A percentile compares a stretch with the other conserved stretches of the same genome.
These are phyloP conservation scores for Orientallactaga bullata DNA, from an alignment of 2,113 vertebrate species.

Conservation along the genomic window DNA sequence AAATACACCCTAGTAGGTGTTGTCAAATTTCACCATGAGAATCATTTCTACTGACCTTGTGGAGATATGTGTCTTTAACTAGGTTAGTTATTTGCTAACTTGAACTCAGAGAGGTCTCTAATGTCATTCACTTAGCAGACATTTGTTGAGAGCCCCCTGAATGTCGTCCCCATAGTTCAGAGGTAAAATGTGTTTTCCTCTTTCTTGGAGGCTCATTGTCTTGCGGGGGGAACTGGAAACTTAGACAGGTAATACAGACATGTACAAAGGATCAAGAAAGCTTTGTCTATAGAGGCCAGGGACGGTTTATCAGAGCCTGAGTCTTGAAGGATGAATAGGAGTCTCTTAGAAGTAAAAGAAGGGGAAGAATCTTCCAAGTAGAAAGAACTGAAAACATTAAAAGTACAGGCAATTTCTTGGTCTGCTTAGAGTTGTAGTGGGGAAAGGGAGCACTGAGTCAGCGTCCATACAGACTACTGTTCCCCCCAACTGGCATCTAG, in stretches of 20 bases:
- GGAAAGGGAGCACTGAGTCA: neutral
- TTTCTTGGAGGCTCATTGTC: neutral
- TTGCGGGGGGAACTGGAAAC: neutral
- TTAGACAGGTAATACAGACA: neutral
- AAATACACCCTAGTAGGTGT: neutral
- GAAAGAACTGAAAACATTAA: neutral
- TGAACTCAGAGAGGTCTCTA: neutral
- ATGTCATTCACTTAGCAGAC: neutral
- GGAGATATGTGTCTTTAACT: neutral
- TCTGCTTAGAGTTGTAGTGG: neutral
- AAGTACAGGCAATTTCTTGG: neutral
- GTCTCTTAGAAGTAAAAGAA: slow-evolving; percentile 34
- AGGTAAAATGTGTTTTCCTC: neutral
- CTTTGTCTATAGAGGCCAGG: neutral
- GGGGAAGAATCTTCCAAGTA: neutral
- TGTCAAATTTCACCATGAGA: neutral
- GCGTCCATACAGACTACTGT: neutral
- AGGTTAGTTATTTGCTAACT: neutral
- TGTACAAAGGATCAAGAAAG: neutral
- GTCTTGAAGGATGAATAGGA: neutral
- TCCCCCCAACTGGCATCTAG: neutral
- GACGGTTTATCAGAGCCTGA: neutral
- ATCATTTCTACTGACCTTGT: neutral
- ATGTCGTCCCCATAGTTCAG: neutral
- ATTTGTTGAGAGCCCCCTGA: neutral